Evolutionary conservation across 2,888 invertebrate species (phyloP).

Genomic region (Drosophila demipolita): DNA sequence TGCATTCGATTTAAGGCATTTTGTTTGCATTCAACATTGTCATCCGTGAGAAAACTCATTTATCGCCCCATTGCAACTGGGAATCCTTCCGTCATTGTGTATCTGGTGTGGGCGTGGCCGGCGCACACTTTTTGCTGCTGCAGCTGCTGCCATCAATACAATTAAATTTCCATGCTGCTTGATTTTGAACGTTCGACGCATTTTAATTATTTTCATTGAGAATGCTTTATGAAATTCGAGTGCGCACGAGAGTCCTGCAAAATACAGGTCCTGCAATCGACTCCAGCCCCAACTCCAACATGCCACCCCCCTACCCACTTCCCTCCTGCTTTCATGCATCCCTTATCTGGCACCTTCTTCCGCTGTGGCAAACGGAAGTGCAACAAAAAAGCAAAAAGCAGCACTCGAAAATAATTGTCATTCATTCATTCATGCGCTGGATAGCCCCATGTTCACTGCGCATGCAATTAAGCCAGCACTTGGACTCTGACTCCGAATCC

Average conservation of each 20-base stretch:
- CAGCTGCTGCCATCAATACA: constrained; percentile 62
- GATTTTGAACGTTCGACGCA: constrained; percentile 76
- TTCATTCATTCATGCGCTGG: constrained; percentile 33
- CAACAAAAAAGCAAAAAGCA: constrained; percentile 52
- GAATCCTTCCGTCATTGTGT: constrained; percentile 43
- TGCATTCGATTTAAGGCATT: constrained; percentile 45
- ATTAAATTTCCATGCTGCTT: constrained; percentile 79
- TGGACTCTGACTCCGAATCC: neutral
- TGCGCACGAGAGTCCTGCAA: constrained; percentile 36
- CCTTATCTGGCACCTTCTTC: constrained; percentile 62
- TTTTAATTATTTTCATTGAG: constrained; percentile 79
- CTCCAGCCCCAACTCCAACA: neutral
- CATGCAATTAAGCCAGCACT: constrained; percentile 70
- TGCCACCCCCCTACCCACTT: too few species aligned
- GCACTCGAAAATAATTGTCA: constrained; percentile 73
- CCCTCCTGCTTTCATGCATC: neutral
- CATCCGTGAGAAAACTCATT: constrained; percentile 58
- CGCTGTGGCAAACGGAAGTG: constrained; percentile 71
- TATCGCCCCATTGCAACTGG: constrained; percentile 53
- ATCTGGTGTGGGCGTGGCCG: constrained; percentile 10
- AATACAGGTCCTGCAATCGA: constrained; percentile 21
- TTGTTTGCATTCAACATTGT: constrained; percentile 45
- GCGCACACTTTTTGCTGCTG: neutral
- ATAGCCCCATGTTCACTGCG: constrained; percentile 41
- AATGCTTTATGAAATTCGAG: constrained; percentile 75